Evolutionary conservation across 2,797 vertebrate species (phyloP).

Genomic region (Zenarchopterus dispar): DNA sequence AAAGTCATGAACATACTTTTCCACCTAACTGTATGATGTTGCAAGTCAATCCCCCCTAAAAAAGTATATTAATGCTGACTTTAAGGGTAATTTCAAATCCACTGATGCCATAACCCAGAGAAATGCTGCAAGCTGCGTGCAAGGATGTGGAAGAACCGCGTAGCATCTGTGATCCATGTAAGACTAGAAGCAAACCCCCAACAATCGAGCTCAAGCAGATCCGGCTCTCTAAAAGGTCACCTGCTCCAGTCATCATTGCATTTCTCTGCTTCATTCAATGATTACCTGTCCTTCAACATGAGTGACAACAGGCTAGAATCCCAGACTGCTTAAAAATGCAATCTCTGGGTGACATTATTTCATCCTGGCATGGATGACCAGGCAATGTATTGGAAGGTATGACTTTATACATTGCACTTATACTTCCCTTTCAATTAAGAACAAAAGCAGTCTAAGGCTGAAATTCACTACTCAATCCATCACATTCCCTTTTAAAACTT

Average conservation of each 20-base stretch:
- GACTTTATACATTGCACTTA: no score
- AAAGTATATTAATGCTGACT: no score
- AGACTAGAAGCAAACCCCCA: not conserved
- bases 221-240: not conserved
- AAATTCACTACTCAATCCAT: not conserved
- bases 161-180: not conserved
- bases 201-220: not conserved
- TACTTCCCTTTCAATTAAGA: no score
- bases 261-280: not conserved
- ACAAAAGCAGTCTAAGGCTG: no score
- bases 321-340: not conserved
- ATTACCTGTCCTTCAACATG: conserved; percentile 3
- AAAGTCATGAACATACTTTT: no score
- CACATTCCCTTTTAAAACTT: conserved; percentile 26
- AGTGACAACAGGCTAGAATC: not conserved
- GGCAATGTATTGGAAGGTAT: no score
- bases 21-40: no score
- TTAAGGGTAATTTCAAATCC: no score
- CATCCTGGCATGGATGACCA: no score
- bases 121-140: not conserved
- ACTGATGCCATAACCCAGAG: no score
- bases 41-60: no score
- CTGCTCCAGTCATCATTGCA: not conserved
- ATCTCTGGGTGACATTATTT: no score
- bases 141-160: not conserved